Evolutionary conservation across 2,888 invertebrate genomes (phyloP).

Genomic region (Rotaria sp.): DNA sequence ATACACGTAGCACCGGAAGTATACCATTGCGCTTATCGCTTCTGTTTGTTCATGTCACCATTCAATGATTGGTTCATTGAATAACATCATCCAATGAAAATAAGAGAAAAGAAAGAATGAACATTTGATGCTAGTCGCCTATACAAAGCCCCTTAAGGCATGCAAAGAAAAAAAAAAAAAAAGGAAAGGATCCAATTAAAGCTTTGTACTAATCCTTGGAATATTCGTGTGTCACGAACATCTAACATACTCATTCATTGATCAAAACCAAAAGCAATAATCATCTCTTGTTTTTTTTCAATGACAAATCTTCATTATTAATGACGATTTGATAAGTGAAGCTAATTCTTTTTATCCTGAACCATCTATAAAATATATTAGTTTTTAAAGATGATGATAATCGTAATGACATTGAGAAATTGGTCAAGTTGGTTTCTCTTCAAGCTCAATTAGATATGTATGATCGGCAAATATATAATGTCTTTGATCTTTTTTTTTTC

Average conservation of each 20-base stretch:
- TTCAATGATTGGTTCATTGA: not conserved
- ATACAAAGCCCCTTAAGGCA: not conserved
- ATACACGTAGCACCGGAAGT: not conserved
- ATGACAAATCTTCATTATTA: not conserved
- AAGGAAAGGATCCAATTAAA: not conserved
- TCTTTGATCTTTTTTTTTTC: not conserved
- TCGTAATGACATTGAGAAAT: too few species aligned
- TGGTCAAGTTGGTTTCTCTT: not conserved
- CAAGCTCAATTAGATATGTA: constrained; percentile 4
- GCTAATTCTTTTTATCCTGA: not conserved
- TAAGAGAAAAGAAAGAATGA: not conserved
- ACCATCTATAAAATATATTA: too few species aligned
- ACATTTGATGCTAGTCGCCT: not conserved
- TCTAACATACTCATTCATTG: not conserved
- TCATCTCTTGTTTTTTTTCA: not conserved
- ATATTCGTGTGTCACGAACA: not conserved
- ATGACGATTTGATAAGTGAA: not conserved
- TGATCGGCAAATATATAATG: not conserved
- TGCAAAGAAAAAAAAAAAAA: not conserved
- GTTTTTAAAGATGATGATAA: not conserved
- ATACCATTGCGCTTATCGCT: not conserved
- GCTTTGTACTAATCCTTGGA: not conserved
- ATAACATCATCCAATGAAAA: not conserved
- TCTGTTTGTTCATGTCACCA: not conserved
- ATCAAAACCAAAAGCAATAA: not conserved